Conservation (phyloP, 2,888 invertebrate species). For the Bembecia ichneumoniformis region DNA sequence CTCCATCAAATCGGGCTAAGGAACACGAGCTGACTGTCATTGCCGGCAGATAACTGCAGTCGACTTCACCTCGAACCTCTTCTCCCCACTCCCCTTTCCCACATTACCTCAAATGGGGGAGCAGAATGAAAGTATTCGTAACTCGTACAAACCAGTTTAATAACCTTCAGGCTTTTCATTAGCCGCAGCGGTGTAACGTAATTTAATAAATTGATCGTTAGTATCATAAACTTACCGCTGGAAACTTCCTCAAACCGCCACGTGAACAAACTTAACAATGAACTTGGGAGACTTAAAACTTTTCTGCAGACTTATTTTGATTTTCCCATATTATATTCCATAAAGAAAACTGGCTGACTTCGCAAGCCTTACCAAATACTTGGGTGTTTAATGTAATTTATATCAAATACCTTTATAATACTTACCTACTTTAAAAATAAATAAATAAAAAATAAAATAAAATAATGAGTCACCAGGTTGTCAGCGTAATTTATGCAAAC, state of each 20-base stretch:
- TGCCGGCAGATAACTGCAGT: conserved; percentile 31
- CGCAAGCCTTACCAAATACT: too few species aligned
- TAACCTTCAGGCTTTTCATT: conserved; percentile 28
- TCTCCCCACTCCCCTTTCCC: neutral
- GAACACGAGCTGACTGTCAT: conserved; percentile 47
- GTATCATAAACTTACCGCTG: conserved; percentile 37
- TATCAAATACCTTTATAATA: too few species aligned
- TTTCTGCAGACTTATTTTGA: neutral
- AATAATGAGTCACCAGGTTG: too few species aligned
- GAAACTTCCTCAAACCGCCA: conserved; percentile 31
- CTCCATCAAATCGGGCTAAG: conserved; percentile 53
- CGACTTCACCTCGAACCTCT: conserved; percentile 4
- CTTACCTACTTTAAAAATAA: too few species aligned
- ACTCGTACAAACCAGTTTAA: conserved; percentile 19
- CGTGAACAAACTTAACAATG: conserved; percentile 42
- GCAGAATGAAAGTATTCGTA: conserved; percentile 18
- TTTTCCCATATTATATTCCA: neutral
- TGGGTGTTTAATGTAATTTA: too few species aligned
- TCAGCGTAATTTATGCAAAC: too few species aligned
- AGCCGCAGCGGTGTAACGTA: conserved; percentile 33
- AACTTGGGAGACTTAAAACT: conserved; percentile 13
- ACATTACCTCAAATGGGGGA: neutral
- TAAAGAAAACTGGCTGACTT: neutral
- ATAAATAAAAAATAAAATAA: too few species aligned
- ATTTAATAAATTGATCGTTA: conserved; percentile 43